These are phyloP conservation scores for Spea hammondii DNA, from an alignment of 2,797 vertebrate species.

Conservation along the genomic window DNA sequence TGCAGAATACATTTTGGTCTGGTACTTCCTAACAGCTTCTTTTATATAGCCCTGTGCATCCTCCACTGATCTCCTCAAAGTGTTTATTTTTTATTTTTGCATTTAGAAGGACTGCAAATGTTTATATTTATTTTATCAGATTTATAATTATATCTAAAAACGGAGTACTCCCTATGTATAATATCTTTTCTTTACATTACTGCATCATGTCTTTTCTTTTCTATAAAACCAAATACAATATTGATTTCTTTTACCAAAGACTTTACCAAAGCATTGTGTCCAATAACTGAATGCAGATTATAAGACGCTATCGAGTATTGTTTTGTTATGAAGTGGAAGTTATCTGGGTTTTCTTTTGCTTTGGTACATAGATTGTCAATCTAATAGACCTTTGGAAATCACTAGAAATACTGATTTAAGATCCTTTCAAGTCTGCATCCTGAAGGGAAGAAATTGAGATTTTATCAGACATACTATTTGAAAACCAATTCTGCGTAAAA, in stretches of 20 bases:
- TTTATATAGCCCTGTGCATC: no score
- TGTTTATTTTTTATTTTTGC: no score
- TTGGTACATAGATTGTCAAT: slow-evolving; percentile 49
- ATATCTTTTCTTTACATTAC: slow-evolving; percentile 27
- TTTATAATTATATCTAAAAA: no score
- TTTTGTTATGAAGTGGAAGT: slow-evolving; percentile 61
- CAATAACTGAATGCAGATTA: slow-evolving; percentile 52
- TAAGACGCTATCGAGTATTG: slow-evolving; percentile 64
- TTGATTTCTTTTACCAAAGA: slow-evolving; percentile 38
- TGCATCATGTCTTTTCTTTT: slow-evolving; percentile 21
- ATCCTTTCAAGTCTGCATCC: slow-evolving; percentile 43
- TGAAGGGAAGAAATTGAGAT: slow-evolving; percentile 44
- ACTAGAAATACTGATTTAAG: slow-evolving; percentile 41
- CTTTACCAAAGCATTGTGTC: slow-evolving; percentile 32
- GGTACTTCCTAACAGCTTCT: no score
- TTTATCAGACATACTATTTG: slow-evolving; percentile 38
- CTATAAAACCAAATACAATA: slow-evolving; percentile 31
- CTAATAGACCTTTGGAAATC: slow-evolving; percentile 52
- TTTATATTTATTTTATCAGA: no score
- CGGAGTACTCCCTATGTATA: no score
- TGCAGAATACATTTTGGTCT: no score
- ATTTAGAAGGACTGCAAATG: no score
- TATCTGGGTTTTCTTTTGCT: slow-evolving; percentile 56
- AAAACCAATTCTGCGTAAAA: slow-evolving; percentile 44
- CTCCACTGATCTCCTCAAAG: no score